Conservation (phyloP, 2,113 vertebrate species). For the Megalops atlanticus region DNA sequence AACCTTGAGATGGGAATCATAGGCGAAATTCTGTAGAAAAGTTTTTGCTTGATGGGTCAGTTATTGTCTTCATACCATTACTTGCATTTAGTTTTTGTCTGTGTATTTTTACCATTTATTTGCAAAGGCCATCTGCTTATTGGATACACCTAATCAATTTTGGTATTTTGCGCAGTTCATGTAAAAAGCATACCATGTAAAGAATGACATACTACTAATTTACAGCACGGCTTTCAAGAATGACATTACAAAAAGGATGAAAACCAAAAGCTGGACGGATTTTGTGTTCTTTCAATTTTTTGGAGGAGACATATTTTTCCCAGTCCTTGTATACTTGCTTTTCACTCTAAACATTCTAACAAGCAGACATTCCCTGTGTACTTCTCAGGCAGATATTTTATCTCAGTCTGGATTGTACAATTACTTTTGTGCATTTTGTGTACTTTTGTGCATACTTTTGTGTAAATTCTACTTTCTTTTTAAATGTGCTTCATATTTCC, state of each 20-base stretch:
- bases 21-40: background rate
- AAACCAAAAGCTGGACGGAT: too few relatives aligned
- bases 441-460: too few relatives aligned
- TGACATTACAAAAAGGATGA: slow-evolving; percentile 31
- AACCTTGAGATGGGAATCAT: background rate
- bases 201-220: background rate
- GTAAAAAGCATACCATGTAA: background rate
- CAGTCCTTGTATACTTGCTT: too few relatives aligned
- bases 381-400: too few relatives aligned
- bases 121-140: background rate
- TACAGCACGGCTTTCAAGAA: background rate
- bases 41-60: background rate
- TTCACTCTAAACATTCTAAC: too few relatives aligned
- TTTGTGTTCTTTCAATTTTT: too few relatives aligned
- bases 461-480: too few relatives aligned
- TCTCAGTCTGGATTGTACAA: too few relatives aligned
- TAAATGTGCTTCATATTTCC: too few relatives aligned
- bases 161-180: background rate
- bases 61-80: background rate
- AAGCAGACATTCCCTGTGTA: too few relatives aligned
- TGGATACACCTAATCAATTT: background rate
- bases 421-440: too few relatives aligned
- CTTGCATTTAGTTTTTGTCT: background rate
- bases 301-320: too few relatives aligned
- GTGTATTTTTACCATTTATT: background rate